phyloP scores from a whole-genome alignment of 2,888 invertebrate species.

The Allolobophora icterica region DNA sequence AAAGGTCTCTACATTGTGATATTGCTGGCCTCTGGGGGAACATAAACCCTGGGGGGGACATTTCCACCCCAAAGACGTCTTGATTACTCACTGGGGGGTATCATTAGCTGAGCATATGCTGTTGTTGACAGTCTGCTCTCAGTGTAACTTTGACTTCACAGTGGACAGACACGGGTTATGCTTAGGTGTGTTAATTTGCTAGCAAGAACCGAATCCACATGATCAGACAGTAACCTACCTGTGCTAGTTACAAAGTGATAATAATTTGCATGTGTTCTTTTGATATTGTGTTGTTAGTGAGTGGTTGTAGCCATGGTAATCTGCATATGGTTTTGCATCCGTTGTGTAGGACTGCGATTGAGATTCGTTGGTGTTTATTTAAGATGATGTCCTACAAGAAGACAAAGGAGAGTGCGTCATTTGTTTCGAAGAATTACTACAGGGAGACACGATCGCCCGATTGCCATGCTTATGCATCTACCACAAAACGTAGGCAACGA shows the following conservation, averaged over 20 bases:
- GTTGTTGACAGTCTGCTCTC: too few relatives aligned
- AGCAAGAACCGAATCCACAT: not conserved
- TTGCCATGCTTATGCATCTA: constrained; percentile 99
- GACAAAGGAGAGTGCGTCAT: constrained; percentile 98
- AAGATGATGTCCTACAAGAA: constrained; percentile 95
- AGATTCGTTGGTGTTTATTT: constrained; percentile 53
- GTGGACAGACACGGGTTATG: not conserved
- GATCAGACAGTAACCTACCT: not conserved
- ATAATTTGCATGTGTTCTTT: not conserved
- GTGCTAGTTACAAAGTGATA: not conserved
- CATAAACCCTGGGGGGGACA: too few relatives aligned
- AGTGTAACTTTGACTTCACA: not conserved
- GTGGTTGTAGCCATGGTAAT: too few relatives aligned
- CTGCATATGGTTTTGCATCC: not conserved
- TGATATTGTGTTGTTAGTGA: too few relatives aligned
- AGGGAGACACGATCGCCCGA: constrained; percentile 95
- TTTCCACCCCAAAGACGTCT: too few relatives aligned
- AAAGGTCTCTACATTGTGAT: too few relatives aligned
- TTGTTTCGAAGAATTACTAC: constrained; percentile 93
- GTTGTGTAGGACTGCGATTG: not conserved
- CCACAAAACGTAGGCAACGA: constrained; percentile 82
- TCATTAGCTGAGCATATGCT: too few relatives aligned
- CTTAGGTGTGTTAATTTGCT: not conserved
- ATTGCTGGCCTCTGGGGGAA: too few relatives aligned
- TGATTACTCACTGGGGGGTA: too few relatives aligned